Base-by-base conservation (phyloP, 1,140 invertebrate species). In the Caenorhabditis tropicalis region DNA sequence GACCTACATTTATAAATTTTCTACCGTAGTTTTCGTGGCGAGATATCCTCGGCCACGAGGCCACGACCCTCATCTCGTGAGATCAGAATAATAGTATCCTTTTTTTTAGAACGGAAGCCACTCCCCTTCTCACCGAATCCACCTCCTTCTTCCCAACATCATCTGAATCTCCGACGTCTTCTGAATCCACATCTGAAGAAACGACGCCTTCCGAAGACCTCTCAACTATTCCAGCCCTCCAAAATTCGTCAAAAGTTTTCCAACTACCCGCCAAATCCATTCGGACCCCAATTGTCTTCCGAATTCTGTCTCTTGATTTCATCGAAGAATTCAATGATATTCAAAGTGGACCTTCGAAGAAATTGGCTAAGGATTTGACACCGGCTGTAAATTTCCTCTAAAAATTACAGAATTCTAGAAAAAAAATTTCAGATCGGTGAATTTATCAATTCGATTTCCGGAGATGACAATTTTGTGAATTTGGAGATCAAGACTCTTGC, bases 161-260 rank as follows among this genome's bases (percentile, higher is more conserved):
- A 0, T 46, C 43, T 51, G 53, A 56, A 27, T 56, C 53, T 24
- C 10, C 53, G 24, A 56, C 53, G 15, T 27, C 53, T 27, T 56
- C 53, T 10, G 49, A 51, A 51, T 51, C 49, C 49, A 51, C 49
- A 3, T 56, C 53, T 27, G 53, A 56, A 56, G 53, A 56, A 4
- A 56, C 53, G 7, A 74, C 65, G 3, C 21, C 36, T 24, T 15
- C n/a, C 12, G 65, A 74, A 43, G 65, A 74, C 0, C 33, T 74
- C n/a, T 74, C 65, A 5, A 74, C 65, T 7, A 43, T 74, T 39
- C n/a, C 65, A 24, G 65, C 65, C 7, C n/a, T 74, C 5, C 16
- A 74, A 24, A 74, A 74, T n/a, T 74, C 65, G 10, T 74, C 65
- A 7, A 74, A 74, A 74, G 65, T 74, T 3, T 74, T 74, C 36